Conservation (phyloP, 2,888 invertebrate species). For the Diabrotica balteata region DNA sequence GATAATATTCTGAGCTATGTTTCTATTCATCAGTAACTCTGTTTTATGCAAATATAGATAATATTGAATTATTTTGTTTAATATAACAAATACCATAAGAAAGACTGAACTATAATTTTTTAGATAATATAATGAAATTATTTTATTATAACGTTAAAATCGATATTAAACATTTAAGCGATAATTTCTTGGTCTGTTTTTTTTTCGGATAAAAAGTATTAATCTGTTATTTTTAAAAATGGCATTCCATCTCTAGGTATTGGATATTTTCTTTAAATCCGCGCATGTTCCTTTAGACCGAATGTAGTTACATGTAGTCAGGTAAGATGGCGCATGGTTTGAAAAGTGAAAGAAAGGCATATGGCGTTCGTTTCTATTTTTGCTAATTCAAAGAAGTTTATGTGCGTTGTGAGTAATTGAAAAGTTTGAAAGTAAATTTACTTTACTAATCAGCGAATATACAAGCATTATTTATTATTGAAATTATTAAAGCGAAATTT, state of each 20-base stretch:
- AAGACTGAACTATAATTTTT: no score
- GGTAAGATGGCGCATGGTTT: constrained; percentile 47
- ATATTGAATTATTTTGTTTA: no score
- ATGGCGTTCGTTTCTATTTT: constrained; percentile 56
- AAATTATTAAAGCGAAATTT: constrained; percentile 42
- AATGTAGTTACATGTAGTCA: constrained; percentile 37
- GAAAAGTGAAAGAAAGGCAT: constrained; percentile 51
- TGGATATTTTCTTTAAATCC: background rate
- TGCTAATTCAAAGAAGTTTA: constrained; percentile 50
- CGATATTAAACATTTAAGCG: no score
- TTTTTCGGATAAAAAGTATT: no score
- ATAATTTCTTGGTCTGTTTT: no score
- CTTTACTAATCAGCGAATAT: constrained; percentile 43
- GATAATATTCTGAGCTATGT: no score
- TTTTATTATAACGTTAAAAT: no score
- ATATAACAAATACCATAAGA: no score
- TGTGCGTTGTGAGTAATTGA: constrained; percentile 44
- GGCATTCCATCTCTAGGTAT: constrained; percentile 2
- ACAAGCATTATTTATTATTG: constrained; percentile 42
- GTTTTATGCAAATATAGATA: no score
- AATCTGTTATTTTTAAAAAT: no score
- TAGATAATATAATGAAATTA: no score
- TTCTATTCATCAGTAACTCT: no score
- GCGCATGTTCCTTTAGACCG: constrained; percentile 24
- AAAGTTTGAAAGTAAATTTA: constrained; percentile 43